Evolutionary conservation across 2,888 invertebrate species (phyloP).

Genomic region (Xylota segnis): DNA sequence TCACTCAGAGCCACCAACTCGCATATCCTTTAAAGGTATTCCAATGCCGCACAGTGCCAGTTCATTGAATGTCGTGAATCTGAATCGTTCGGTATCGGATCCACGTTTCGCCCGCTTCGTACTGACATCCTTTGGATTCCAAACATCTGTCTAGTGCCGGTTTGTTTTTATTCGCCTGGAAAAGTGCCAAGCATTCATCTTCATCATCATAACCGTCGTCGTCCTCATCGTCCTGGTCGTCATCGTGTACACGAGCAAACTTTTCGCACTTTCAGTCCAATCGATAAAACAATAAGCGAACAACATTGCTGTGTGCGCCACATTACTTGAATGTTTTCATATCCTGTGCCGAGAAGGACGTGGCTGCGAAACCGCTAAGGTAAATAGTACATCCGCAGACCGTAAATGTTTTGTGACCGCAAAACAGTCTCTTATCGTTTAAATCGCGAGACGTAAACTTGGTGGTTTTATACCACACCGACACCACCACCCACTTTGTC

Average conservation of each 20-base stretch:
- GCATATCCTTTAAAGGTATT: constrained; percentile 10
- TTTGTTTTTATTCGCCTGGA: constrained; percentile 18
- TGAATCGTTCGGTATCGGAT: constrained; percentile 36
- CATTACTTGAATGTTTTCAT: constrained; percentile 16
- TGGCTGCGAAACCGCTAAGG: constrained; percentile 10
- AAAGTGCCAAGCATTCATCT: constrained; percentile 21
- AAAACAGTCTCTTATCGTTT: constrained; percentile 32
- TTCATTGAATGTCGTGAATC: constrained; percentile 41
- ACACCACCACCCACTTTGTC: too few species aligned
- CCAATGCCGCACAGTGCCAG: constrained; percentile 6
- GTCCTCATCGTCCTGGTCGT: background rate
- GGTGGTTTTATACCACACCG: constrained; percentile 5
- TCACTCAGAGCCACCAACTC: constrained; percentile 23
- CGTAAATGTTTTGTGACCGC: constrained; percentile 46
- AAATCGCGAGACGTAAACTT: constrained; percentile 42
- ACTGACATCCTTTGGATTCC: background rate
- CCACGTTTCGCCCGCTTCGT: background rate
- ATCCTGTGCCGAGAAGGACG: constrained; percentile 13
- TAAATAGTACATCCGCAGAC: constrained; percentile 37
- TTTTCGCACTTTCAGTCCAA: constrained; percentile 18
- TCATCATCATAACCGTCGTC: constrained; percentile 1
- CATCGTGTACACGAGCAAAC: constrained; percentile 9
- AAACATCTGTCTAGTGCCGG: constrained; percentile 27
- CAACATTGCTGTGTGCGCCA: background rate
- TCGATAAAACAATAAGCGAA: constrained; percentile 57